phyloP scores from a whole-genome alignment of 2,113 vertebrate species.

The Halcyon malimbica region DNA sequence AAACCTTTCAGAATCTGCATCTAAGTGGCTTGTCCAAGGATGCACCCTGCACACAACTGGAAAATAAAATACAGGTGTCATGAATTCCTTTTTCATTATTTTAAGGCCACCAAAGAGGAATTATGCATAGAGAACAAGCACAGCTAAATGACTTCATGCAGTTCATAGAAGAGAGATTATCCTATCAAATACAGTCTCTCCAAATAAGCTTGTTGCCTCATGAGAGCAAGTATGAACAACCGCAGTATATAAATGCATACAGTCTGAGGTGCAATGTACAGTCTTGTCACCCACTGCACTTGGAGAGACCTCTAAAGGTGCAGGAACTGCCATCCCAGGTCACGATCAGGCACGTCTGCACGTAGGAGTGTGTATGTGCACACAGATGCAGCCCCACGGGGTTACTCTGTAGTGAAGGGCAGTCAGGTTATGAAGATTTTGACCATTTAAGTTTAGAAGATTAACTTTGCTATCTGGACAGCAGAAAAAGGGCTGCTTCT shows the following conservation, averaged over 20 bases:
- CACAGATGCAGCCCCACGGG: not conserved
- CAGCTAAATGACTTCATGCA: not conserved
- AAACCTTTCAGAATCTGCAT: conserved; percentile 18
- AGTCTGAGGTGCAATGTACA: not conserved
- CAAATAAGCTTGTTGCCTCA: not conserved
- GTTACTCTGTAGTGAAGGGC: not conserved
- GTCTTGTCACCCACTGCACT: not conserved
- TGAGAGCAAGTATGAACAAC: not conserved
- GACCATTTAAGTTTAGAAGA: not conserved
- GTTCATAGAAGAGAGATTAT: not conserved
- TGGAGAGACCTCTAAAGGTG: not conserved
- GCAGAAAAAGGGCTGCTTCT: not conserved
- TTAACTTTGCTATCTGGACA: not conserved
- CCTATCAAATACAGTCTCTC: not conserved
- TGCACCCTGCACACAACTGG: not conserved
- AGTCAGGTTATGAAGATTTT: not conserved
- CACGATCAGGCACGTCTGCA: accelerated
- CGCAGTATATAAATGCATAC: not conserved
- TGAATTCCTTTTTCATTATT: not conserved
- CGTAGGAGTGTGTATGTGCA: accelerated
- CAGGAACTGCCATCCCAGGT: not conserved
- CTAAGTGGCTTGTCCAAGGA: not conserved
- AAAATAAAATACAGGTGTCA: not conserved
- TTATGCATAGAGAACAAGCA: not conserved
- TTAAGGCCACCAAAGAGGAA: not conserved